Evolutionary conservation across 2,113 vertebrate genomes (phyloP).

Genomic region (Chinchilla lanigera): DNA sequence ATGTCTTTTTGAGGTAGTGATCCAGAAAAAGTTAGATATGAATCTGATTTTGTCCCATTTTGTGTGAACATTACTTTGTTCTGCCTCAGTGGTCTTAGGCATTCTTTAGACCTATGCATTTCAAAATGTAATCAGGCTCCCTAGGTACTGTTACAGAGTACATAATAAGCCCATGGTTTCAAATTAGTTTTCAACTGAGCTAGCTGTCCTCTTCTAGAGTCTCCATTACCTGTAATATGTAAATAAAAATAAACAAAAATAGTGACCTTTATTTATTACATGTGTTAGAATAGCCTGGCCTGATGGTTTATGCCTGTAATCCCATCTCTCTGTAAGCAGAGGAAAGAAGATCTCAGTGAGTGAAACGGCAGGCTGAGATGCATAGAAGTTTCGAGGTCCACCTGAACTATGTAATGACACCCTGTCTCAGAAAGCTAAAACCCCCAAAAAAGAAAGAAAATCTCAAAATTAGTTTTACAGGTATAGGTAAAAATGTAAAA

Average conservation of each 20-base stretch:
- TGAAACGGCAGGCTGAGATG: background rate
- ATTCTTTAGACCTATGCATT: background rate
- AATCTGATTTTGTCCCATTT: background rate
- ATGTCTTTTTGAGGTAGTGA: background rate
- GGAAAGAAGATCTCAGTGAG: background rate
- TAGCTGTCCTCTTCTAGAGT: background rate
- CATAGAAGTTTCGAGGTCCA: background rate
- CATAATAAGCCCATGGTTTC: background rate
- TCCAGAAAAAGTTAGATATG: background rate
- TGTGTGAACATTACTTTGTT: background rate
- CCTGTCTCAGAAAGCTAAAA: background rate
- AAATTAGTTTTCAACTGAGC: background rate
- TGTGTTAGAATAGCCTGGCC: background rate
- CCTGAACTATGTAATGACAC: background rate
- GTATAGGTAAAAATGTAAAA: background rate
- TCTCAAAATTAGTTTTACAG: background rate
- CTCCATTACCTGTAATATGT: background rate
- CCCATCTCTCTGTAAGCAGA: background rate
- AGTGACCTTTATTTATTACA: background rate
- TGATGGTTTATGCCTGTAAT: background rate
- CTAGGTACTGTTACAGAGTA: background rate
- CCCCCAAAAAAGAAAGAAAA: background rate
- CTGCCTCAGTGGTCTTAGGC: background rate
- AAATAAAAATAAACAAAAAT: background rate
- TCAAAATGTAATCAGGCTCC: background rate